Conservation (phyloP, 2,797 vertebrate genomes). For the Pseudotriccus pelzelni region DNA sequence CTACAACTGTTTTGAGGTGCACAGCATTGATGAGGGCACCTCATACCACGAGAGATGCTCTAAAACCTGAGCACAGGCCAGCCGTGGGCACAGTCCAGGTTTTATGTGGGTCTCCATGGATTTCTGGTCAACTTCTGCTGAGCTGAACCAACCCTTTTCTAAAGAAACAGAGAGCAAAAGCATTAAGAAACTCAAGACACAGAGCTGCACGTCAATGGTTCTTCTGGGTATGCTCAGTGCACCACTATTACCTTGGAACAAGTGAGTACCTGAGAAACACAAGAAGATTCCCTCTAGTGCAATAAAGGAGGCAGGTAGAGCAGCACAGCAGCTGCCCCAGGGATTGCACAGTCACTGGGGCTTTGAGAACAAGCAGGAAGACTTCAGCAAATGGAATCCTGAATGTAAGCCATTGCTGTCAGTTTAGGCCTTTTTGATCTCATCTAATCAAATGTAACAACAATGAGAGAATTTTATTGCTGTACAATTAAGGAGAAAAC, state of each 20-base stretch:
- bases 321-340: not conserved
- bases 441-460: slow-evolving; percentile 35
- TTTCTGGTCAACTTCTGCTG: not conserved
- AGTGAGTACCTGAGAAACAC: not conserved
- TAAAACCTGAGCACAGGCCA: not conserved
- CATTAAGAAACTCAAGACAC: not conserved
- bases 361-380: not conserved
- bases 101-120: not conserved
- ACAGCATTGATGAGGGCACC: not conserved
- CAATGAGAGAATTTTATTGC: slow-evolving; percentile 3
- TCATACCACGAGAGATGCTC: rapidly evolving
- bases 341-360: rapidly evolving
- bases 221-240: not conserved
- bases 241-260: not conserved
- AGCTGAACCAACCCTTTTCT: not conserved
- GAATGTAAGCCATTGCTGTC: not conserved
- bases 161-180: not conserved
- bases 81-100: not conserved
- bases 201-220: not conserved
- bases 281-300: not conserved
- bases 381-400: not conserved
- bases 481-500: slow-evolving; percentile 32
- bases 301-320: not conserved
- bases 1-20: not conserved
- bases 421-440: not conserved